Evolutionary conservation across 23 tunicate species (phyloP).

Genomic region (Trididemnum miniatum): DNA sequence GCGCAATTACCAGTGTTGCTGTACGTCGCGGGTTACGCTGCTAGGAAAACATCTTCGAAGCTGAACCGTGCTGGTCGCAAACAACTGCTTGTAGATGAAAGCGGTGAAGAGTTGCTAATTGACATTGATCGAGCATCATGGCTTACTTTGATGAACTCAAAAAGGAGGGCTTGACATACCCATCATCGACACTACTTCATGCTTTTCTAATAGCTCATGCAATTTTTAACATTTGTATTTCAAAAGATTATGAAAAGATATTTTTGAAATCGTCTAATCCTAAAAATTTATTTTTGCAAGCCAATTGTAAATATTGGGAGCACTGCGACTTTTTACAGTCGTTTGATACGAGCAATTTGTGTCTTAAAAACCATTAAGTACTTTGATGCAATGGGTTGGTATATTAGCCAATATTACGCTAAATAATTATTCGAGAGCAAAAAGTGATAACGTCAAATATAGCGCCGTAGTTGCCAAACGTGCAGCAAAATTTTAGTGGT

Average conservation of each 20-base stretch:
- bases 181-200: background rate
- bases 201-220: background rate
- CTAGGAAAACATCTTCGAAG: background rate
- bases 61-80: background rate
- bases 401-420: too few relatives aligned
- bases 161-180: background rate
- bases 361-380: background rate
- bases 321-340: background rate
- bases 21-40: slow-evolving; percentile 5
- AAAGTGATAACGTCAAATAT: too few relatives aligned
- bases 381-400: too few relatives aligned
- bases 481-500: too few relatives aligned
- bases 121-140: background rate
- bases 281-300: background rate
- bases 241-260: background rate
- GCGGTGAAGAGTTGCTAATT: background rate
- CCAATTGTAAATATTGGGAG: background rate
- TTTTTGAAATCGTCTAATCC: background rate
- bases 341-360: background rate
- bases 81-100: background rate
- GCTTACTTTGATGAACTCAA: slow-evolving; percentile 6
- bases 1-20: background rate
- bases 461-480: too few relatives aligned
- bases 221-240: background rate
- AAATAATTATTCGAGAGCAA: too few relatives aligned